phyloP scores from a whole-genome alignment of 2,797 vertebrate species.

The Peromyscus attwateri region DNA sequence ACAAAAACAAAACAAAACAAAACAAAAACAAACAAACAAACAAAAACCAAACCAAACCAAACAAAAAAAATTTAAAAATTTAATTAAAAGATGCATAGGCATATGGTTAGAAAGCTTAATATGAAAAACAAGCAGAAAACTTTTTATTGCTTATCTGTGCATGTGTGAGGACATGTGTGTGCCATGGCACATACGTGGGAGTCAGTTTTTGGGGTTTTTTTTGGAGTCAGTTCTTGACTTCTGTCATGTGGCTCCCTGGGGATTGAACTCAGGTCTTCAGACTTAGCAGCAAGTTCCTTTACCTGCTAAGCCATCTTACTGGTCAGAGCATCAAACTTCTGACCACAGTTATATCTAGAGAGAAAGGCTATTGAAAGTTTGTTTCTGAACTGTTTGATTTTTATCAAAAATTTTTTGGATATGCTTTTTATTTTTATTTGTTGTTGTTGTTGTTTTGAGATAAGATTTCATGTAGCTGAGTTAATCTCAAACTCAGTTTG shows the following conservation, averaged over 20 bases:
- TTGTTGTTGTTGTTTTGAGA: background rate
- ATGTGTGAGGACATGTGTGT: background rate
- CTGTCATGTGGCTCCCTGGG: background rate
- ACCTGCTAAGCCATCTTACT: background rate
- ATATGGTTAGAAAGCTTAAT: background rate
- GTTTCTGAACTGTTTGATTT: constrained; percentile 22
- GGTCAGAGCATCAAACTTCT: background rate
- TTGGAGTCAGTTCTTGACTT: background rate
- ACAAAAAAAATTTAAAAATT: too few species aligned
- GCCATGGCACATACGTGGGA: background rate
- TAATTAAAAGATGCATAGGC: background rate
- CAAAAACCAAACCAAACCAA: too few species aligned
- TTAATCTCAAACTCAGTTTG: background rate
- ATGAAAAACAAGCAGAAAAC: background rate
- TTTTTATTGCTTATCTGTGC: background rate
- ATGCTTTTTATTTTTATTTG: background rate
- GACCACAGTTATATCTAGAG: background rate
- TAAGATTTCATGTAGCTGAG: background rate
- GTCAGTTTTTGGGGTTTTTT: too few species aligned
- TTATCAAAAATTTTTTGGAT: background rate
- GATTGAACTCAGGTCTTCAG: background rate
- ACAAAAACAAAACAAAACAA: too few species aligned
- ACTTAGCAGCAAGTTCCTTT: too few species aligned
- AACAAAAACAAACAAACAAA: too few species aligned
- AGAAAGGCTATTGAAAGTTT: background rate